Percentiles rank a stretch among this genome's conserved stretches.
phyloP scores from a whole-genome alignment of 2,797 vertebrate genomes.

The Saxicola maurus region DNA sequence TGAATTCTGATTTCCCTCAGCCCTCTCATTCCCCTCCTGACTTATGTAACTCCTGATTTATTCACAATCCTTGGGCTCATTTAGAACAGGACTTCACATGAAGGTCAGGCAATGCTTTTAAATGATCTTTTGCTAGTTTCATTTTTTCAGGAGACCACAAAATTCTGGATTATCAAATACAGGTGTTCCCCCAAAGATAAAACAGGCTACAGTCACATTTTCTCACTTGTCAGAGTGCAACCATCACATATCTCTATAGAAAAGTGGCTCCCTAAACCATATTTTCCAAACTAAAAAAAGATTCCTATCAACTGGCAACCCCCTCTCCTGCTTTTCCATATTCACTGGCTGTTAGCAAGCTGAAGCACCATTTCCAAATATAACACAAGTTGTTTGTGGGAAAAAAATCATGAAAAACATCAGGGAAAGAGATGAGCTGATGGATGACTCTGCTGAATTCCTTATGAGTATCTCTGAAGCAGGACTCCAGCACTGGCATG shows the following conservation, averaged over 20 bases:
- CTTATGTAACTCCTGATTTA: neutral
- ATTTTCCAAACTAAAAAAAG: neutral
- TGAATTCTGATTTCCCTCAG: neutral
- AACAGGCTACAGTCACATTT: neutral
- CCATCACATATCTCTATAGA: neutral
- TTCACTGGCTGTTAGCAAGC: neutral
- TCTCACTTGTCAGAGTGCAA: neutral
- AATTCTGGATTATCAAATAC: neutral
- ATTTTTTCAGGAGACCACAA: neutral
- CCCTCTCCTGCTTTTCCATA: neutral
- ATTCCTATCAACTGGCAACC: neutral
- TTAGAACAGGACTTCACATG: neutral
- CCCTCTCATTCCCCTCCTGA: neutral
- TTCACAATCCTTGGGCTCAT: neutral
- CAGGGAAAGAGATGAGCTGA: neutral
- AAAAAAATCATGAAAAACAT: neutral
- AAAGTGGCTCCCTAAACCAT: neutral
- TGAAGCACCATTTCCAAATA: neutral
- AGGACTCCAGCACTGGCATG: neutral
- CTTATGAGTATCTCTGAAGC: neutral
- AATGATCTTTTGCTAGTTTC: neutral
- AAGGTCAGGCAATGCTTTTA: neutral
- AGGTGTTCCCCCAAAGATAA: fast-evolving
- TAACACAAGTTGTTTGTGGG: neutral
- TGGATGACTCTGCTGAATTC: neutral